These are phyloP conservation scores for Eupsittula cactorum DNA, from an alignment of 2,113 vertebrate genomes.

Conservation along the genomic window DNA sequence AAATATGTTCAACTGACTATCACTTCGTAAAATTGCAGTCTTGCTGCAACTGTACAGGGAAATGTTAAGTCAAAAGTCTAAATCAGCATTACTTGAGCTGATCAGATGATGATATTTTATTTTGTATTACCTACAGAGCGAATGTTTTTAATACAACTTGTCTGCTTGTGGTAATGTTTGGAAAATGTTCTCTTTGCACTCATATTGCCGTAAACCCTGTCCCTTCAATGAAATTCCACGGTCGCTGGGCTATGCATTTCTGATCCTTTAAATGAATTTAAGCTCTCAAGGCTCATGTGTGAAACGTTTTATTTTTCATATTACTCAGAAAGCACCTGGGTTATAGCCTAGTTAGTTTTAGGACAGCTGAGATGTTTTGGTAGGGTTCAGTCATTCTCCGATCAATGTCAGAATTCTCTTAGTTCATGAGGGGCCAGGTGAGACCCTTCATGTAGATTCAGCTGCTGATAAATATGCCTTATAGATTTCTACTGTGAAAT, in stretches of 20 bases:
- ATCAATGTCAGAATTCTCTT: background rate
- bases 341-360: conserved; percentile 25
- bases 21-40: conserved; percentile 13
- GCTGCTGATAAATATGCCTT: background rate
- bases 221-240: background rate
- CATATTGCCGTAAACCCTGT: background rate
- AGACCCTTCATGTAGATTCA: background rate
- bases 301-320: conserved; percentile 14
- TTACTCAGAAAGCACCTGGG: background rate
- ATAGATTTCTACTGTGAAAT: background rate
- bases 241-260: background rate
- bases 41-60: background rate
- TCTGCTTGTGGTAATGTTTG: conserved; percentile 9
- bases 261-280: conserved; percentile 3
- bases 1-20: background rate
- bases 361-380: background rate
- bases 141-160: conserved; percentile 22
- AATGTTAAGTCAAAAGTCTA: background rate
- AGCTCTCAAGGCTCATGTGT: background rate
- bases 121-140: background rate
- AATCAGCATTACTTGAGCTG: background rate
- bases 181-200: conserved; percentile 9
- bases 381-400: background rate
- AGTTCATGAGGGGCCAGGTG: background rate
- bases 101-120: background rate